Conservation (phyloP, 2,797 vertebrate species). For the Garrulus glandarius region DNA sequence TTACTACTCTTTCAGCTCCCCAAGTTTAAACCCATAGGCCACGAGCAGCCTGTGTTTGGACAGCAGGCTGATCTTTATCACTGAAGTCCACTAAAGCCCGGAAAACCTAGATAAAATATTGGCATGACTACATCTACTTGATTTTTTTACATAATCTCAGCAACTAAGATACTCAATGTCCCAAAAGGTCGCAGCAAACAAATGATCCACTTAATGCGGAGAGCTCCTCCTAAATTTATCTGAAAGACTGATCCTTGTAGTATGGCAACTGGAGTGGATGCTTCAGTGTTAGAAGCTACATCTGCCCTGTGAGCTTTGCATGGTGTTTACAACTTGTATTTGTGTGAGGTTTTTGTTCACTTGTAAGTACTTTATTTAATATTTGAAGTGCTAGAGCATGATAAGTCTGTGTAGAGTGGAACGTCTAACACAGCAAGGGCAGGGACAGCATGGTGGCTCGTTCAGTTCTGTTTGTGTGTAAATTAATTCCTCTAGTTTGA, state of each 20-base stretch:
- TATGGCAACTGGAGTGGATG: conserved; percentile 49
- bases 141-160: background rate
- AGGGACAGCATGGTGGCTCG: conserved; percentile 62
- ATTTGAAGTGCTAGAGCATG: conserved; percentile 60
- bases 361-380: background rate
- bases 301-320: conserved; percentile 66
- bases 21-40: background rate
- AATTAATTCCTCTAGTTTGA: conserved; percentile 1
- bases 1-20: background rate
- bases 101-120: background rate
- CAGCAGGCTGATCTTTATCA: background rate
- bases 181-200: conserved; percentile 17
- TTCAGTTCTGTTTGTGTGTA: conserved; percentile 35
- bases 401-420: background rate
- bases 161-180: background rate
- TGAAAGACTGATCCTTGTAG: conserved; percentile 20
- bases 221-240: conserved; percentile 33
- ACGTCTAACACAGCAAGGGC: conserved; percentile 21
- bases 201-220: background rate
- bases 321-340: conserved; percentile 37
- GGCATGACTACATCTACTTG: conserved; percentile 52
- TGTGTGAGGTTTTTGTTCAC: background rate
- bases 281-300: conserved; percentile 56
- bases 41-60: conserved; percentile 13
- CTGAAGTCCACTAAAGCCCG: conserved; percentile 7